phyloP scores from a whole-genome alignment of 1,140 invertebrate genomes.

The Temnothorax longispinosus region DNA sequence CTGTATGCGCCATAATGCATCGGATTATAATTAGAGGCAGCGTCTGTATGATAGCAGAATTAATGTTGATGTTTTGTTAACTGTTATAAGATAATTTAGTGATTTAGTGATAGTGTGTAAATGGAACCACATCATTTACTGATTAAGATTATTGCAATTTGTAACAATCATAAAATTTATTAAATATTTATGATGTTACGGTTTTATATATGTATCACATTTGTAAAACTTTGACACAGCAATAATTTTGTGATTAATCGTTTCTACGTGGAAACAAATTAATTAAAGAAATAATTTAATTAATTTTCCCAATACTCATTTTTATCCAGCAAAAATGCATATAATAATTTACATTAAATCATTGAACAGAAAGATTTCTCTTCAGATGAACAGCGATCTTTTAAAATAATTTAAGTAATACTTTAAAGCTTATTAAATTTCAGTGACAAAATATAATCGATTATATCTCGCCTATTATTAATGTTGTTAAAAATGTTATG shows the following conservation, averaged over 20 bases:
- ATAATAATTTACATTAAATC: background rate
- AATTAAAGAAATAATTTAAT: slow-evolving; percentile 23
- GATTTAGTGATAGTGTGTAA: background rate
- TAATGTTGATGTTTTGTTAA: slow-evolving; percentile 42
- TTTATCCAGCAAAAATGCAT: background rate
- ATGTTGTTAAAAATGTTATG: background rate
- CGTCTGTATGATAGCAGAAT: slow-evolving; percentile 16
- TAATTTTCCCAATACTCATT: background rate
- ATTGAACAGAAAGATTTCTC: background rate
- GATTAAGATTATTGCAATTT: slow-evolving; percentile 12
- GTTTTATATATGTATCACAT: background rate
- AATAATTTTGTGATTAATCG: background rate
- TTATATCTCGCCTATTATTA: background rate
- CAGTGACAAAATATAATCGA: background rate
- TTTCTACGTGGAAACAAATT: background rate
- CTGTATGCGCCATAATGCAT: slow-evolving; percentile 18
- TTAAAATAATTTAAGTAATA: slow-evolving; percentile 4
- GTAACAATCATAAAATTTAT: background rate
- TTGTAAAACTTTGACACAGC: background rate
- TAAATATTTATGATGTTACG: slow-evolving; percentile 15
- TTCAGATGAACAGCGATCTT: background rate
- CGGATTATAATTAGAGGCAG: slow-evolving; percentile 22
- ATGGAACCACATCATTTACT: slow-evolving; percentile 3
- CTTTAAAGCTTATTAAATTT: background rate
- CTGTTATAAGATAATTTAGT: slow-evolving; percentile 30